Evolutionary conservation across 2,888 invertebrate genomes (phyloP).

Genomic region (Cephus runcator): DNA sequence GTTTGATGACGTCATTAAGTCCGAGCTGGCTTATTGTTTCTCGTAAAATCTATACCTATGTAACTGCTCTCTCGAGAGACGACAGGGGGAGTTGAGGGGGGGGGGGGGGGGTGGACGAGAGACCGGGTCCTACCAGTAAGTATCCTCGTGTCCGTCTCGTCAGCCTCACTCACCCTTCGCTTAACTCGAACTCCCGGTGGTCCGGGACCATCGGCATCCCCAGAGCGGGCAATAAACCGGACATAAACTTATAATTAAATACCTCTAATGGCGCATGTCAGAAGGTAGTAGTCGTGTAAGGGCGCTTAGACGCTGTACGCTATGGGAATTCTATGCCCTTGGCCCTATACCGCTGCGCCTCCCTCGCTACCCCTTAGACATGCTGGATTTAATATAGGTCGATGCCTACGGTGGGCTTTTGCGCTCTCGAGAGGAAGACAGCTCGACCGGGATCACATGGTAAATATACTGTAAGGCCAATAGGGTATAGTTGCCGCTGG

Average conservation of each 20-base stretch:
- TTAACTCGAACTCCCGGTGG: conserved; percentile 6
- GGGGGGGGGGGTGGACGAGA: neutral
- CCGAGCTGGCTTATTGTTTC: conserved; percentile 52
- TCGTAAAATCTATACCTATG: conserved; percentile 47
- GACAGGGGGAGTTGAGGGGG: too few species aligned
- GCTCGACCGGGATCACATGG: too few species aligned
- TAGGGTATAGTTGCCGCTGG: too few species aligned
- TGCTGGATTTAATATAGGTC: too few species aligned
- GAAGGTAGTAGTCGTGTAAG: neutral
- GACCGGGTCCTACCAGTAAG: conserved; percentile 14
- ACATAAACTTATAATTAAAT: conserved; percentile 51
- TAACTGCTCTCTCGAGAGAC: conserved; percentile 4
- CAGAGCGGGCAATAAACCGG: conserved; percentile 32
- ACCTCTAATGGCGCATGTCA: conserved; percentile 33
- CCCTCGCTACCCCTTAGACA: too few species aligned
- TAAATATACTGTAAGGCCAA: too few species aligned
- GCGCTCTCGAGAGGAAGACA: too few species aligned
- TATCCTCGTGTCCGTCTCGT: conserved; percentile 13
- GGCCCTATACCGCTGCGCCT: too few species aligned
- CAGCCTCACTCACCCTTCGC: conserved; percentile 18
- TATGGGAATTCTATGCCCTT: too few species aligned
- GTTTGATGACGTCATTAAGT: conserved; percentile 55
- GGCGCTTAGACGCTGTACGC: neutral
- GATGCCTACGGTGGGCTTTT: too few species aligned
- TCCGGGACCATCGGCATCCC: neutral